phyloP scores from a whole-genome alignment of 2,113 vertebrate species.

The Onychostruthus taczanowskii region DNA sequence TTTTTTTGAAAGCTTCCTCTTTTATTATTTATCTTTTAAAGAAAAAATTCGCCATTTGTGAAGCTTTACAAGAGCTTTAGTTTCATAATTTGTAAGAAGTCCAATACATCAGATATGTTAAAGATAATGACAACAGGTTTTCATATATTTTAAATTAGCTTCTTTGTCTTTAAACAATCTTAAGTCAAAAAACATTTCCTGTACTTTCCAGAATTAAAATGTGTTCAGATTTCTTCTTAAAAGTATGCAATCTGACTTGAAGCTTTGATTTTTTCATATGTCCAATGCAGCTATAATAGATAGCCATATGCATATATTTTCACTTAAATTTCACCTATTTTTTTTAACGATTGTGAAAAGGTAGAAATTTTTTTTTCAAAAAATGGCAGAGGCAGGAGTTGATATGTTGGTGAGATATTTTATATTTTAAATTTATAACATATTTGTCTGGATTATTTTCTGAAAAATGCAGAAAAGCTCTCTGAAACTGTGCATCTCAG shows the following conservation, averaged over 20 bases:
- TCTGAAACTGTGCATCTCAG: not conserved
- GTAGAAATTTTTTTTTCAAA: not conserved
- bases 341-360: not conserved
- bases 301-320: not conserved
- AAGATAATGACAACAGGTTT: not conserved
- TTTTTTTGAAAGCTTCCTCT: not conserved
- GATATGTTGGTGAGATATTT: not conserved
- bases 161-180: not conserved
- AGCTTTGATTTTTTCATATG: not conserved
- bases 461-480: not conserved
- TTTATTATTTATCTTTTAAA: not conserved
- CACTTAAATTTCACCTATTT: not conserved
- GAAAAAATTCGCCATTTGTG: not conserved
- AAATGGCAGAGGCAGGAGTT: not conserved
- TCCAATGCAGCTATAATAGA: not conserved
- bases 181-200: not conserved
- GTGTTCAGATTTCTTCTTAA: not conserved
- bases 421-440: not conserved
- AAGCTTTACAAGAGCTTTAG: not conserved
- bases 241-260: not conserved
- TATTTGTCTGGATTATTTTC: not conserved
- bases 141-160: not conserved
- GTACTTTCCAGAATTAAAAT: not conserved
- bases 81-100: not conserved
- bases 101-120: not conserved